Conservation (phyloP, 2,888 invertebrate genomes). For the Lithophane socia region DNA sequence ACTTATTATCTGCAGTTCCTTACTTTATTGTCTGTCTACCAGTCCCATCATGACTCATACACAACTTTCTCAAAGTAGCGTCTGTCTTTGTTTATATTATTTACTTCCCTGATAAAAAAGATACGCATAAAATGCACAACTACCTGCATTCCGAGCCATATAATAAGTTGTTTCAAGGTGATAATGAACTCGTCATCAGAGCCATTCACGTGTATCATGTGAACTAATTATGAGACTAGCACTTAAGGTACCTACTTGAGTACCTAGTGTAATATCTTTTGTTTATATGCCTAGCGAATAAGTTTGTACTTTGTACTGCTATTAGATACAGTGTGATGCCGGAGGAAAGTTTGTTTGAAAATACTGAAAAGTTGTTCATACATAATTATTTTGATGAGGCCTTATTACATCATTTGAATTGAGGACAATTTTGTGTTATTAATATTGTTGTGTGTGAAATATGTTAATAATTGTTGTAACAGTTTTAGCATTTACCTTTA, state of each 20-base stretch:
- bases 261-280: slow-evolving; percentile 14
- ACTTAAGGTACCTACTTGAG: slow-evolving; percentile 6
- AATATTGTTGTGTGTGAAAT: background rate
- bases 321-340: background rate
- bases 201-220: slow-evolving; percentile 9
- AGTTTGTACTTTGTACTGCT: slow-evolving; percentile 25
- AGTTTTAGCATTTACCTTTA: background rate
- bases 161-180: slow-evolving; percentile 34
- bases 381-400: background rate
- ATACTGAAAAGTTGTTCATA: background rate
- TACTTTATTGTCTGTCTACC: background rate
- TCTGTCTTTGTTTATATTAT: slow-evolving; percentile 33
- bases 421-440: slow-evolving; percentile 15
- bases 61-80: slow-evolving; percentile 36
- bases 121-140: slow-evolving; percentile 16
- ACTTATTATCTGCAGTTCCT: slow-evolving; percentile 1
- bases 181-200: slow-evolving; percentile 23
- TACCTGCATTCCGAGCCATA: slow-evolving; percentile 31
- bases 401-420: slow-evolving; percentile 1
- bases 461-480: background rate
- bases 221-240: slow-evolving; percentile 17
- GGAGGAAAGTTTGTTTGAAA: slow-evolving; percentile 3
- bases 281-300: background rate
- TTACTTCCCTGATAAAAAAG: slow-evolving; percentile 33
- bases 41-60: slow-evolving; percentile 25